Evolutionary conservation across 2,888 invertebrate genomes (phyloP).

Genomic region (Myopa testacea): DNA sequence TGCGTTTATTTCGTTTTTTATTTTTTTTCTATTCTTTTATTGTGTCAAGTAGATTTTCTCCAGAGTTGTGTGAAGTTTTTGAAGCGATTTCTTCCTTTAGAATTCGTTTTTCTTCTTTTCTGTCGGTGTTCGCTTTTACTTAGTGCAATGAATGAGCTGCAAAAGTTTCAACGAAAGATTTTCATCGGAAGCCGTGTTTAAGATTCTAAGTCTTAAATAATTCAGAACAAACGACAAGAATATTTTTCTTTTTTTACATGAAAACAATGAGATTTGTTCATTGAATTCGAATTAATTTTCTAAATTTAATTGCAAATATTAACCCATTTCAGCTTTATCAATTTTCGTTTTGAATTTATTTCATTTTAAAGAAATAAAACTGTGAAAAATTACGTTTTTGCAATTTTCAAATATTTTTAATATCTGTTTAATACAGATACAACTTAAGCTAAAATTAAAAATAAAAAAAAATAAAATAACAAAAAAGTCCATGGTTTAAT

Average conservation of each 20-base stretch:
- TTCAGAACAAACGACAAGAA: neutral
- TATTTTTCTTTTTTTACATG: neutral
- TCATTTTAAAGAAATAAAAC: too few relatives aligned
- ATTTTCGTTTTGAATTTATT: neutral
- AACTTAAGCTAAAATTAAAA: too few relatives aligned
- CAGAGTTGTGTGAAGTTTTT: neutral
- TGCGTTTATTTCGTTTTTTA: neutral
- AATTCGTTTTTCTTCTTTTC: neutral
- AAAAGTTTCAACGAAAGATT: neutral
- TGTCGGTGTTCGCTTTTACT: neutral
- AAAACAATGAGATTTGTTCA: neutral
- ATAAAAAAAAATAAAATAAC: too few relatives aligned
- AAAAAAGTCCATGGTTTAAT: too few relatives aligned
- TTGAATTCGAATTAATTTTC: neutral
- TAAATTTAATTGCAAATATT: neutral
- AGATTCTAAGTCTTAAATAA: neutral
- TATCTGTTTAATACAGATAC: too few relatives aligned
- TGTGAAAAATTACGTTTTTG: too few relatives aligned
- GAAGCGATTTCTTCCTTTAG: neutral
- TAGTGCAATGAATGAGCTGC: neutral
- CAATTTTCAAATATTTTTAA: too few relatives aligned
- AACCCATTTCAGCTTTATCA: neutral
- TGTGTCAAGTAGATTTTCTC: neutral
- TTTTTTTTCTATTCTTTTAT: neutral
- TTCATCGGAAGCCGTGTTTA: conserved; percentile 2